Evolutionary conservation across 2,888 invertebrate species (phyloP).

Genomic region (Microdon myrmicae): DNA sequence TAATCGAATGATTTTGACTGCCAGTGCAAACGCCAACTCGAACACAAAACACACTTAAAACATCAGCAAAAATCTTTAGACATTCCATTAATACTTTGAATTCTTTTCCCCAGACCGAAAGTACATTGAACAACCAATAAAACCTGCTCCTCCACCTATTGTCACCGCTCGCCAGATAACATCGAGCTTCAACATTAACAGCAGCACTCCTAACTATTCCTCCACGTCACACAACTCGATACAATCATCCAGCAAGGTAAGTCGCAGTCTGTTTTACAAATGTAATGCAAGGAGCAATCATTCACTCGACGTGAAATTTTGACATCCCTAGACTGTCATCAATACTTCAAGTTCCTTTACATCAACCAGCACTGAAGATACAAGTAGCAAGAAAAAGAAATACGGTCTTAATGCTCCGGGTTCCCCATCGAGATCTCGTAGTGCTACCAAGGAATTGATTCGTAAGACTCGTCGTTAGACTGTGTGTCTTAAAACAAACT

Average conservation of each 20-base stretch:
- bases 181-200: constrained; percentile 60
- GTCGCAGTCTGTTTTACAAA: background rate
- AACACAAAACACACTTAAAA: too few species aligned
- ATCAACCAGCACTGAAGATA: constrained; percentile 56
- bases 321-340: constrained; percentile 46
- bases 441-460: constrained; percentile 88
- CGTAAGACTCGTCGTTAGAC: constrained; percentile 56
- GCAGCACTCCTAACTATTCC: constrained; percentile 52
- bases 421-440: constrained; percentile 86
- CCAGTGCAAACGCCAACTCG: too few species aligned
- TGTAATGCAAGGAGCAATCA: background rate
- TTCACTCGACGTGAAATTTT: constrained; percentile 4
- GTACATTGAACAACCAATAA: constrained; percentile 84
- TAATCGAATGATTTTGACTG: too few species aligned
- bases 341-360: constrained; percentile 59
- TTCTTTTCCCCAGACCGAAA: constrained; percentile 73
- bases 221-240: constrained; percentile 38
- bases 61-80: too few species aligned
- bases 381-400: constrained; percentile 70
- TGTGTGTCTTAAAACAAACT: too few species aligned
- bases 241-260: constrained; percentile 57
- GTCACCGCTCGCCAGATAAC: constrained; percentile 71
- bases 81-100: too few species aligned
- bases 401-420: constrained; percentile 81
- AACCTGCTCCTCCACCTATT: constrained; percentile 79